A percentile compares a stretch with the other conserved stretches of the same genome.
These are phyloP conservation scores for Taenioides sp. DNA, from an alignment of 2,797 vertebrate species.

Conservation along the genomic window DNA sequence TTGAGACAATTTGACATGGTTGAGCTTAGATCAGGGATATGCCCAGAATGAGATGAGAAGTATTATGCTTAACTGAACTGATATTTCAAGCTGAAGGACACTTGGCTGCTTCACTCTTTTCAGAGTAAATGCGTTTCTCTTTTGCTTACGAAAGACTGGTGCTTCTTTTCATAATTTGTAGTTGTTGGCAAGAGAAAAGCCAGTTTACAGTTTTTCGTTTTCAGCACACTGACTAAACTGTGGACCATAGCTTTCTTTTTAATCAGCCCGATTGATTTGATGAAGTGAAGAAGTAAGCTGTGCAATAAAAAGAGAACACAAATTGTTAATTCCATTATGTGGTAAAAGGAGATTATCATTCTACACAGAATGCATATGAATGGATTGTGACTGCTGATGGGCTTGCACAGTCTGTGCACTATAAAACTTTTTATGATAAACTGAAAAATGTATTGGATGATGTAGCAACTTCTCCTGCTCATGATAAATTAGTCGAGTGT, in stretches of 20 bases:
- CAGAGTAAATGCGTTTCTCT: slow-evolving; percentile 1
- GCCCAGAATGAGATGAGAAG: background rate
- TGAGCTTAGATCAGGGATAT: slow-evolving; percentile 5
- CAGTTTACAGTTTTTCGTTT: background rate
- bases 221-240: background rate
- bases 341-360: background rate
- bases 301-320: background rate
- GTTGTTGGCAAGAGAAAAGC: background rate
- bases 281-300: background rate
- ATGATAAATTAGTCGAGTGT: background rate
- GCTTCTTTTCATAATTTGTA: background rate
- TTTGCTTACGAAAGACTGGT: background rate
- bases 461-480: background rate
- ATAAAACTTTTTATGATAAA: background rate
- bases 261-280: slow-evolving; percentile 1
- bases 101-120: background rate
- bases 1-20: background rate
- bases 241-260: slow-evolving; percentile 2
- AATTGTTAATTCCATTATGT: background rate
- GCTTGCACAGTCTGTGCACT: background rate
- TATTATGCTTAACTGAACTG: slow-evolving; percentile 8
- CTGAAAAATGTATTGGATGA: background rate
- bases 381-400: background rate
- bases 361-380: background rate
- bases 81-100: background rate